These are phyloP conservation scores for Cercocebus atys DNA, from an alignment of 2,113 vertebrate species.

Conservation along the genomic window DNA sequence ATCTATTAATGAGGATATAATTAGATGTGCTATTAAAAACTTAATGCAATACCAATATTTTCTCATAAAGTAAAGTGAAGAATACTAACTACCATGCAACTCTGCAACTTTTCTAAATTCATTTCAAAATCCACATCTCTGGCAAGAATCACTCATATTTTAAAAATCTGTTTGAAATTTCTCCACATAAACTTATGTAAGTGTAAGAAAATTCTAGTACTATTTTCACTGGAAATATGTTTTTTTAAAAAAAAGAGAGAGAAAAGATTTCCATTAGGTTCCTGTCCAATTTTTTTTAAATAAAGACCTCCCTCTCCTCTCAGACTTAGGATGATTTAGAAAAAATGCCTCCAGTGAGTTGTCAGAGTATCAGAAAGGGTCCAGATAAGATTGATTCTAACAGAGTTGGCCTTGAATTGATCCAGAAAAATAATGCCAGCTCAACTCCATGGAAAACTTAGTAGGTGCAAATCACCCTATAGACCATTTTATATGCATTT, in stretches of 20 bases:
- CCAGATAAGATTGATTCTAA: background rate
- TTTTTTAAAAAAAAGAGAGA: background rate
- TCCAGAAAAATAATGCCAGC: background rate
- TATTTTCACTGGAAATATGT: background rate
- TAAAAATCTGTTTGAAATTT: background rate
- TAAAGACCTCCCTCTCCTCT: background rate
- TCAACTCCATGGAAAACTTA: background rate
- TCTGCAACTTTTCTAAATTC: background rate
- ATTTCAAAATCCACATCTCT: background rate
- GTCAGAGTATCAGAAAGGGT: too few relatives aligned
- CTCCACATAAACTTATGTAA: background rate
- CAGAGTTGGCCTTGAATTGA: background rate
- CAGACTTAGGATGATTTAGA: background rate
- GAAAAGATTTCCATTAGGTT: too few relatives aligned
- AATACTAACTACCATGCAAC: background rate
- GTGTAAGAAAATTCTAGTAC: background rate
- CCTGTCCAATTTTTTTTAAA: background rate
- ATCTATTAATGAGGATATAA: conserved; percentile 75
- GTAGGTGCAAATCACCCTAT: background rate
- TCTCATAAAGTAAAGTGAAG: conserved; percentile 61
- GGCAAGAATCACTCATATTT: background rate
- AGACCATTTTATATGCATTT: background rate
- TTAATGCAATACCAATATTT: conserved; percentile 66
- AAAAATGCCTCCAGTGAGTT: background rate
- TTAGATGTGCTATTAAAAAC: conserved; percentile 69